Evolutionary conservation across 2,113 vertebrate genomes (phyloP).

Genomic region (Mirounga angustirostris): DNA sequence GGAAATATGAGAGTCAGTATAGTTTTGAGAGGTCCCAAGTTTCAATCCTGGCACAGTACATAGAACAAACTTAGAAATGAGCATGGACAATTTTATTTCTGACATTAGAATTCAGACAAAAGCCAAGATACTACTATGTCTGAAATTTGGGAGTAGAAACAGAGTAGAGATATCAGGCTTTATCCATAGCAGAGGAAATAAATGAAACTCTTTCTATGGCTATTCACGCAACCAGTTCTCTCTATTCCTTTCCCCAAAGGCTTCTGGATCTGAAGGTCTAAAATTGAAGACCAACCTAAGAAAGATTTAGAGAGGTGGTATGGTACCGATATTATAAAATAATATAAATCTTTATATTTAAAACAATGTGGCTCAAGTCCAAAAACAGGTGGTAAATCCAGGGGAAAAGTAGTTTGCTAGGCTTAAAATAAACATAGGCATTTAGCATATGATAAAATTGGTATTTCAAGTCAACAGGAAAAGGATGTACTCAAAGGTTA

Average conservation of each 20-base stretch:
- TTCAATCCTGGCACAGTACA: not conserved
- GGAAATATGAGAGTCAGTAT: not conserved
- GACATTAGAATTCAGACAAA: not conserved
- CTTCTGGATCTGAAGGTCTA: not conserved
- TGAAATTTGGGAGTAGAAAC: not conserved
- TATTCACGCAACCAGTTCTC: not conserved
- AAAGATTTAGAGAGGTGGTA: not conserved
- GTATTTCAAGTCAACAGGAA: slow-evolving; percentile 6
- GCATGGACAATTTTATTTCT: not conserved
- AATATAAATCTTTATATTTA: not conserved
- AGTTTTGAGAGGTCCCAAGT: not conserved
- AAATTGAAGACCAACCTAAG: not conserved
- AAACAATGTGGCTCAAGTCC: not conserved
- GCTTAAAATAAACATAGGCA: not conserved
- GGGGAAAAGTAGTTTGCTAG: not conserved
- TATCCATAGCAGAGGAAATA: not conserved
- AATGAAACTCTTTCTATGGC: not conserved
- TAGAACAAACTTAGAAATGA: not conserved
- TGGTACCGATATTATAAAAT: not conserved
- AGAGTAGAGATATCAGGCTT: not conserved
- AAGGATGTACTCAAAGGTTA: not conserved
- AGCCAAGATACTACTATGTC: not conserved
- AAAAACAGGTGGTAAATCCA: not conserved
- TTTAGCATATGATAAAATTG: slow-evolving; percentile 33
- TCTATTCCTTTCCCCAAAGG: not conserved